Percentiles rank a stretch among this genome's conserved stretches.
These are phyloP conservation scores for Drosophila pachea DNA, from an alignment of 1,140 invertebrate species.

Conservation along the genomic window DNA sequence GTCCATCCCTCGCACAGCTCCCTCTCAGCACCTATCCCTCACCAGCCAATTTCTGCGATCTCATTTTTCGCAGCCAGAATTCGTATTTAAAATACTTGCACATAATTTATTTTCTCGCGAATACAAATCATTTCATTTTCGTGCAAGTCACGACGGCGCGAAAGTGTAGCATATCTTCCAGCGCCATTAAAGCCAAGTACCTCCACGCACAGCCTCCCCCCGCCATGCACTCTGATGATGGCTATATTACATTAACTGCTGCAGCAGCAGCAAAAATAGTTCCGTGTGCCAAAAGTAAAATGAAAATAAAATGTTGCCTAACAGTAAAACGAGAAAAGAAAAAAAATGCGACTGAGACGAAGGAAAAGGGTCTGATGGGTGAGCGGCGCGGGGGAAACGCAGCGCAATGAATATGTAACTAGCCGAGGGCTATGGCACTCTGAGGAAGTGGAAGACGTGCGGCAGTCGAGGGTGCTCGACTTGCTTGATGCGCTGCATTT, in stretches of 20 bases:
- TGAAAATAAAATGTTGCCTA: conserved; percentile 71
- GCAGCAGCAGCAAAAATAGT: conserved; percentile 58
- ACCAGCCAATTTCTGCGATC: conserved; percentile 24
- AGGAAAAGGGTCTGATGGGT: not conserved
- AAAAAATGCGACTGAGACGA: not conserved
- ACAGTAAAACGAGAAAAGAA: too few relatives aligned
- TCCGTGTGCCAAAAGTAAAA: conserved; percentile 68
- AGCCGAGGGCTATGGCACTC: not conserved
- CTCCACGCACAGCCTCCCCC: not conserved
- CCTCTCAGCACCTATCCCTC: not conserved
- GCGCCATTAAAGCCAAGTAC: conserved; percentile 55
- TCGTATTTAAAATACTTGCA: conserved; percentile 77
- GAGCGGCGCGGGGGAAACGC: not conserved
- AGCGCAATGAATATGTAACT: conserved; percentile 70
- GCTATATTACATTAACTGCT: conserved; percentile 74
- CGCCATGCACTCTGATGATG: conserved; percentile 52
- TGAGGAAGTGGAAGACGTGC: not conserved
- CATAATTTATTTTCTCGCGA: conserved; percentile 76
- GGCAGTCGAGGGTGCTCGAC: conserved; percentile 27
- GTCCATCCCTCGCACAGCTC: not conserved
- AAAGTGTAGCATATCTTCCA: conserved; percentile 66
- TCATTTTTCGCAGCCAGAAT: conserved; percentile 61
- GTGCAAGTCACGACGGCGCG: conserved; percentile 64
- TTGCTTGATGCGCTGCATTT: conserved; percentile 37
- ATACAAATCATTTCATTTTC: conserved; percentile 77